phyloP scores from a whole-genome alignment of 2,888 invertebrate species.

The Ypsolopha scabrella region DNA sequence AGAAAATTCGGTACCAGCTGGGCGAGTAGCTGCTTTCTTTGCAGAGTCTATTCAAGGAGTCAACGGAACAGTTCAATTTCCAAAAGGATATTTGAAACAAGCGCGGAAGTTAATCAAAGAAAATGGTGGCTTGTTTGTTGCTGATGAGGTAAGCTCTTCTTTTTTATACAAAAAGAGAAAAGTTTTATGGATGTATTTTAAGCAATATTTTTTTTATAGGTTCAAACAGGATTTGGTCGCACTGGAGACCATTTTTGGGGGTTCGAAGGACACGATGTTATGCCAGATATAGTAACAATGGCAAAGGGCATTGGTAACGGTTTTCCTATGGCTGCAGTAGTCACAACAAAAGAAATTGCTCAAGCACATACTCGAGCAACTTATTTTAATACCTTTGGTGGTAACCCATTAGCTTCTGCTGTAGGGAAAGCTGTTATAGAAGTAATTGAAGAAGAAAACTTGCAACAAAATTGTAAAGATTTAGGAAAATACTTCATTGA shows the following conservation, averaged over 20 bases:
- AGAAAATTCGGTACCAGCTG: constrained; percentile 81
- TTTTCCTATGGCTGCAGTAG: constrained; percentile 95
- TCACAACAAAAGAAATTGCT: constrained; percentile 91
- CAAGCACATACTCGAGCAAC: constrained; percentile 78
- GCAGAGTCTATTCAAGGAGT: constrained; percentile 98
- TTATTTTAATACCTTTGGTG: constrained; percentile 97
- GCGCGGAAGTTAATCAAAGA: constrained; percentile 83
- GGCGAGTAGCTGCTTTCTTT: constrained; percentile 88
- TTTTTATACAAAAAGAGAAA: too few species aligned
- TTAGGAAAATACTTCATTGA: constrained; percentile 87
- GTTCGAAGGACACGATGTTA: constrained; percentile 87
- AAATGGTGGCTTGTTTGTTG: constrained; percentile 89
- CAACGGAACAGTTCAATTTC: constrained; percentile 93
- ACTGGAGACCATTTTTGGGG: constrained; percentile 97
- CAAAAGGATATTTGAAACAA: constrained; percentile 85
- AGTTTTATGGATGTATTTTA: too few species aligned
- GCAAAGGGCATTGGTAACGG: constrained; percentile 97
- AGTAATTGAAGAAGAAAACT: constrained; percentile 89
- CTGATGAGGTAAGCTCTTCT: constrained; percentile 81
- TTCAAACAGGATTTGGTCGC: constrained; percentile 97
- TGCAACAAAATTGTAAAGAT: constrained; percentile 80
- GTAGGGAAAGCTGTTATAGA: constrained; percentile 94
- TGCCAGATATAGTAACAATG: constrained; percentile 96
- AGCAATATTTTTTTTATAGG: constrained; percentile 49
- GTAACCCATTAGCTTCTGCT: constrained; percentile 91